These are phyloP conservation scores for Bothrops jararaca DNA, from an alignment of 2,113 vertebrate species.

Conservation along the genomic window DNA sequence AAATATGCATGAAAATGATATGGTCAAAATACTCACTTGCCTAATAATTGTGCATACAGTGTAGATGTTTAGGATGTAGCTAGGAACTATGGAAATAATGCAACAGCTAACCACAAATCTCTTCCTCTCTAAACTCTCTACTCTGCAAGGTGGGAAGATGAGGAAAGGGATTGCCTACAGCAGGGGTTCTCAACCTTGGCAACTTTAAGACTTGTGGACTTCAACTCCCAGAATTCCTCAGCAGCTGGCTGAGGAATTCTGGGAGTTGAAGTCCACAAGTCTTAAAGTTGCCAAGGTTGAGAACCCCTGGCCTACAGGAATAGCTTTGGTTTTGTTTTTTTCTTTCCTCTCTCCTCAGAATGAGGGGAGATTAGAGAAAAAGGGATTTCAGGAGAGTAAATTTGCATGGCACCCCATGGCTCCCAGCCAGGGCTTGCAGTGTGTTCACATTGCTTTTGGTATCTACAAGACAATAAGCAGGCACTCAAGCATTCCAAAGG, in stretches of 20 bases:
- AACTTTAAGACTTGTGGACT: no score
- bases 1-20: no score
- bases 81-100: background rate
- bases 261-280: no score
- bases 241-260: no score
- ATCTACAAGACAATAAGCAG: background rate
- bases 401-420: background rate
- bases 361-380: background rate
- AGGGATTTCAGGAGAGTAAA: background rate
- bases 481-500: background rate
- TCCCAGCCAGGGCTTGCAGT: background rate
- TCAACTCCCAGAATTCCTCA: no score
- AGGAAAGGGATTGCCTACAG: background rate
- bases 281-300: no score
- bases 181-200: no score
- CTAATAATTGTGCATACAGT: no score
- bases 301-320: no score
- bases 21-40: no score
- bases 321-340: background rate
- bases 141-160: background rate
- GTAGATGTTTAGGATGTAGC: background rate
- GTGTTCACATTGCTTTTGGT: background rate
- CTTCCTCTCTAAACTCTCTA: background rate
- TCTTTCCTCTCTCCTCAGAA: background rate
- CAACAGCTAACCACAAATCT: background rate